phyloP scores from a whole-genome alignment of 2,113 vertebrate species.

The Petroica traversi region DNA sequence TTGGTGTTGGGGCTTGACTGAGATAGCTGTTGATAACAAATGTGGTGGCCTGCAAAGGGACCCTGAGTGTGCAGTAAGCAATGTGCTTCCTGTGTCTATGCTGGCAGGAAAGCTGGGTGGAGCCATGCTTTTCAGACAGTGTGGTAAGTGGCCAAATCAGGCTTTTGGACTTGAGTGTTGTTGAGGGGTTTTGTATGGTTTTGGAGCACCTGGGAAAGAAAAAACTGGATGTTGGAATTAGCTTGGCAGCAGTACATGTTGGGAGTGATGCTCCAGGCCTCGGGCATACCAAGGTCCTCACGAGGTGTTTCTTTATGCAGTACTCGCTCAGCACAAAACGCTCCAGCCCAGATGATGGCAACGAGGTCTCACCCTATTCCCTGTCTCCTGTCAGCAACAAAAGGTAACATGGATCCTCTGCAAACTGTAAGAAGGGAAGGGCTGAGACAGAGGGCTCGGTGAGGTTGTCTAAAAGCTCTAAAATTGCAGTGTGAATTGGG shows the following conservation, averaged over 20 bases:
- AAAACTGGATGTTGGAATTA: background rate
- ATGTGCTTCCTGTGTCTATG: background rate
- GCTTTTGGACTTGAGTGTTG: background rate
- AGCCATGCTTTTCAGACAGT: background rate
- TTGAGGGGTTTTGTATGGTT: background rate
- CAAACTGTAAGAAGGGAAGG: background rate
- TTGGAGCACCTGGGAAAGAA: background rate
- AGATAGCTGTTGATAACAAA: background rate
- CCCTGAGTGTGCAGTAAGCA: background rate
- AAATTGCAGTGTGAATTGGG: background rate
- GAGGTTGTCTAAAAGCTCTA: background rate
- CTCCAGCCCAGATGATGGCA: constrained; percentile 90
- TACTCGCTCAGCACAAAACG: constrained; percentile 94
- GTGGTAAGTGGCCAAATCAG: background rate
- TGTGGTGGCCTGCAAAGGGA: background rate
- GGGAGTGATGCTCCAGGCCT: background rate
- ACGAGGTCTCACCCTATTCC: constrained; percentile 94
- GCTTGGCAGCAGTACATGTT: background rate
- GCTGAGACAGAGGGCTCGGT: background rate
- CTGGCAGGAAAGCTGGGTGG: background rate
- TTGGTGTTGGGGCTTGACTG: background rate
- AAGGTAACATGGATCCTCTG: constrained; percentile 76
- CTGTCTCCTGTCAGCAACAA: constrained; percentile 98
- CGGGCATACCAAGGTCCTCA: background rate
- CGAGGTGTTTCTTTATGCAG: constrained; percentile 46